Evolutionary conservation across 2,888 invertebrate genomes (phyloP).

Genomic region (Tenthredo distinguenda): DNA sequence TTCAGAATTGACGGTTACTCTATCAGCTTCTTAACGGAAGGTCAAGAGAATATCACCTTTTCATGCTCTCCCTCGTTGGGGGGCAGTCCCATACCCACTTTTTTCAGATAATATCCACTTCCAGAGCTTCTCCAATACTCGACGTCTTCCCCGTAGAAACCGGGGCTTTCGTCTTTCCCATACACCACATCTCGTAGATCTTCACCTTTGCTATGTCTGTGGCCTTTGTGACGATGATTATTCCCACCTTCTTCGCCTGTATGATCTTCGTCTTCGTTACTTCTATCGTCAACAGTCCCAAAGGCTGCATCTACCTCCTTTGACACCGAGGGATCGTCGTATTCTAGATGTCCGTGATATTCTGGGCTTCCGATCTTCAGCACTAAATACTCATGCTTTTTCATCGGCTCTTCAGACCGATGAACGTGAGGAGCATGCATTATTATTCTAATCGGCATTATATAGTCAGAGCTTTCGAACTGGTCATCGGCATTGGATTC

Average conservation of each 20-base stretch:
- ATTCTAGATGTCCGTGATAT: slow-evolving; percentile 69
- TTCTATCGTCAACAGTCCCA: slow-evolving; percentile 45
- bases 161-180: slow-evolving; percentile 68
- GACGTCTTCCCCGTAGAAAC: slow-evolving; percentile 70
- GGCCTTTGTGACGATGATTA: slow-evolving; percentile 14
- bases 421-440: slow-evolving; percentile 73
- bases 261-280: slow-evolving; percentile 50
- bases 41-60: neutral
- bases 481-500: slow-evolving; percentile 7
- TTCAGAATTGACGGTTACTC: neutral
- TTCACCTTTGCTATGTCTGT: neutral
- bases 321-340: neutral
- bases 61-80: slow-evolving; percentile 43
- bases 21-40: neutral
- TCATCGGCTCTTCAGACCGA: slow-evolving; percentile 60
- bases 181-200: slow-evolving; percentile 57
- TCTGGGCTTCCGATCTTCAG: slow-evolving; percentile 65
- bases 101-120: slow-evolving; percentile 51
- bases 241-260: slow-evolving; percentile 7
- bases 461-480: slow-evolving; percentile 43
- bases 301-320: neutral
- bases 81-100: slow-evolving; percentile 43
- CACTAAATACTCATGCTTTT: slow-evolving; percentile 69
- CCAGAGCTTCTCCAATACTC: slow-evolving; percentile 67
- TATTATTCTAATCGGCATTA: slow-evolving; percentile 70